Conservation (phyloP, 2,888 invertebrate genomes). For the Phaedon cochleariae region DNA sequence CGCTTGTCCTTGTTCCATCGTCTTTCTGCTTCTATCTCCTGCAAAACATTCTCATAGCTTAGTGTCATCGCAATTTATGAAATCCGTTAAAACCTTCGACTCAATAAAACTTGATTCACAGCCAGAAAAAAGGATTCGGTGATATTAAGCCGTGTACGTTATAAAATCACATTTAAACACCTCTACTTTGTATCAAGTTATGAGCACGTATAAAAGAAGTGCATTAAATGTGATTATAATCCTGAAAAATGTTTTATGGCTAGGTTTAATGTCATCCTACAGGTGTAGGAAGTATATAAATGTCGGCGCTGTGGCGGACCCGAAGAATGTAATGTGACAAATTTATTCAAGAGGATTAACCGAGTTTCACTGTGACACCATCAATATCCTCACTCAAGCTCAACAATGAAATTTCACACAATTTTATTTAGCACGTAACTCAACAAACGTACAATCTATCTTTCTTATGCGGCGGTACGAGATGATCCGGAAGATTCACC, state of each 20-base stretch:
- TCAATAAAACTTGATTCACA: slow-evolving; percentile 16
- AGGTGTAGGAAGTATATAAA: slow-evolving; percentile 3
- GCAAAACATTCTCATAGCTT: not conserved
- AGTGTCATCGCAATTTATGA: not conserved
- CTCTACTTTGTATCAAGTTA: slow-evolving; percentile 22
- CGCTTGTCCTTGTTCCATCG: too few species aligned
- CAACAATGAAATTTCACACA: too few species aligned
- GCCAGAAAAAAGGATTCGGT: slow-evolving; percentile 17
- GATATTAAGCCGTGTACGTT: slow-evolving; percentile 16
- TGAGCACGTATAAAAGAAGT: slow-evolving; percentile 16
- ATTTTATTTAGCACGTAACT: too few species aligned
- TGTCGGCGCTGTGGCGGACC: not conserved
- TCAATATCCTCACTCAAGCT: not conserved
- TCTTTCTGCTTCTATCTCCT: too few species aligned
- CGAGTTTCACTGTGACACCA: not conserved
- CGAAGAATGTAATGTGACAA: not conserved
- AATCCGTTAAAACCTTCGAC: not conserved
- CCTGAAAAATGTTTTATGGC: slow-evolving; percentile 8
- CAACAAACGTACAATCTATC: slow-evolving; percentile 38
- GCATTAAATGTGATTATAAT: slow-evolving; percentile 24
- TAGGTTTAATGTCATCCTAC: slow-evolving; percentile 1
- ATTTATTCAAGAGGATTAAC: not conserved
- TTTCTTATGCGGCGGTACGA: slow-evolving; percentile 86
- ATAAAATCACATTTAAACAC: slow-evolving; percentile 23
- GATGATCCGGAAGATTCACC: slow-evolving; percentile 82